phyloP scores from a whole-genome alignment of 2,888 invertebrate species.

The Drosophila tanythrix region DNA sequence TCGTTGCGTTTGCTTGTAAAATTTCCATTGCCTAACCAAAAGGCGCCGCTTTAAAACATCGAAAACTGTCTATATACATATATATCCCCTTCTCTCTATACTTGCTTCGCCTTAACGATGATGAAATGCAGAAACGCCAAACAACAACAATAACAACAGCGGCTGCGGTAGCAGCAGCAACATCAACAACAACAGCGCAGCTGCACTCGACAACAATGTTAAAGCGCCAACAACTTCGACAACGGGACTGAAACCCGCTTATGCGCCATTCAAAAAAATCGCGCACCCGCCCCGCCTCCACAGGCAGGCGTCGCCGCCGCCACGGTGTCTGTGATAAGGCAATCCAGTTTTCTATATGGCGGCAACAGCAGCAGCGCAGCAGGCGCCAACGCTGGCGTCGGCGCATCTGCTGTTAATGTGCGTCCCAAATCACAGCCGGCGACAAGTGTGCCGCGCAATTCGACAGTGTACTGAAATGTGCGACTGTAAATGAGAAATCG shows the following conservation, averaged over 20 bases:
- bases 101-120: slow-evolving; percentile 17
- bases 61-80: slow-evolving; percentile 21
- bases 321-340: slow-evolving; percentile 82
- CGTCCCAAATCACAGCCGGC: slow-evolving; percentile 65
- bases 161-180: slow-evolving; percentile 43
- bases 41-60: slow-evolving; percentile 31
- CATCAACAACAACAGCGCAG: slow-evolving; percentile 56
- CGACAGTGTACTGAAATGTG: slow-evolving; percentile 59
- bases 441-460: slow-evolving; percentile 57
- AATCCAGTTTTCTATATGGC: slow-evolving; percentile 82
- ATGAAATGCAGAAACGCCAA: slow-evolving; percentile 49
- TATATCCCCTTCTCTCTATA: slow-evolving; percentile 17
- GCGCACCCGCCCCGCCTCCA: slow-evolving; percentile 82
- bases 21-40: slow-evolving; percentile 29
- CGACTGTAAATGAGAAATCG: slow-evolving; percentile 6
- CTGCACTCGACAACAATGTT: slow-evolving; percentile 63
- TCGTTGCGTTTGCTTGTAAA: slow-evolving; percentile 39
- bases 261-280: slow-evolving; percentile 78
- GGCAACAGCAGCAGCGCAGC: slow-evolving; percentile 47
- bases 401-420: slow-evolving; percentile 31
- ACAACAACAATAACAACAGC: slow-evolving; percentile 57
- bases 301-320: slow-evolving; percentile 82
- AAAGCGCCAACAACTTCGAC: slow-evolving; percentile 40
- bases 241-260: slow-evolving; percentile 69
- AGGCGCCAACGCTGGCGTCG: slow-evolving; percentile 17